Conservation (phyloP, 2,888 invertebrate species). For the Aporophyla nigra region DNA sequence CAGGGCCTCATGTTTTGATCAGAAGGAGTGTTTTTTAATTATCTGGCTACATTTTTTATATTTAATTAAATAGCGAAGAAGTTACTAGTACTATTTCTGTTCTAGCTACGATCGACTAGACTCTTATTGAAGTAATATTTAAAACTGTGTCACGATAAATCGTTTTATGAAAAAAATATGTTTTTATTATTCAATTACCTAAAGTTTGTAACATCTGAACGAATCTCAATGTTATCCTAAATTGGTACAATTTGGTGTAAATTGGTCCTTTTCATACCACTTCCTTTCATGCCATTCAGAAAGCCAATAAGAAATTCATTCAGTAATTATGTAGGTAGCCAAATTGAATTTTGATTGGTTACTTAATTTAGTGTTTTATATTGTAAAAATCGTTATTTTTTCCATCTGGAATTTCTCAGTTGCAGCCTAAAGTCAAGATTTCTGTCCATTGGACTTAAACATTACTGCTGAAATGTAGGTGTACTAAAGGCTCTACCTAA, state of each 20-base stretch:
- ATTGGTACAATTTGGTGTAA: constrained; percentile 23
- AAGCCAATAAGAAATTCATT: constrained; percentile 23
- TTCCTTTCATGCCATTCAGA: constrained; percentile 14
- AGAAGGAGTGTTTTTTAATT: not conserved
- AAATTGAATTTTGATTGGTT: constrained; percentile 4
- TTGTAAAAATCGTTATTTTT: too few relatives aligned
- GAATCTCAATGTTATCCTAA: constrained; percentile 9
- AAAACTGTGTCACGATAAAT: not conserved
- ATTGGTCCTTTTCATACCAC: constrained; percentile 9
- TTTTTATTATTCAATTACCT: constrained; percentile 20
- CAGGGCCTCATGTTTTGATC: not conserved
- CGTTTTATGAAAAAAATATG: not conserved
- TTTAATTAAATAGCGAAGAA: not conserved
- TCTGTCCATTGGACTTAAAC: too few relatives aligned
- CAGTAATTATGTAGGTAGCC: not conserved
- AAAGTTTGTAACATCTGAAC: constrained; percentile 22
- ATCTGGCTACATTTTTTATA: not conserved
- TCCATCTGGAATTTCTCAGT: too few relatives aligned
- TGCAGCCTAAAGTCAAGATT: too few relatives aligned
- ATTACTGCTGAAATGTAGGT: not conserved
- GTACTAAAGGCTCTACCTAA: not conserved
- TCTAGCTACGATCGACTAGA: not conserved
- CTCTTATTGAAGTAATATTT: not conserved
- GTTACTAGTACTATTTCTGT: not conserved
- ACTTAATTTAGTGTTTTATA: not conserved